A percentile compares a stretch with the other conserved stretches of the same genome.
Conservation (phyloP, 2,888 invertebrate species). For the Polietes domitor region DNA sequence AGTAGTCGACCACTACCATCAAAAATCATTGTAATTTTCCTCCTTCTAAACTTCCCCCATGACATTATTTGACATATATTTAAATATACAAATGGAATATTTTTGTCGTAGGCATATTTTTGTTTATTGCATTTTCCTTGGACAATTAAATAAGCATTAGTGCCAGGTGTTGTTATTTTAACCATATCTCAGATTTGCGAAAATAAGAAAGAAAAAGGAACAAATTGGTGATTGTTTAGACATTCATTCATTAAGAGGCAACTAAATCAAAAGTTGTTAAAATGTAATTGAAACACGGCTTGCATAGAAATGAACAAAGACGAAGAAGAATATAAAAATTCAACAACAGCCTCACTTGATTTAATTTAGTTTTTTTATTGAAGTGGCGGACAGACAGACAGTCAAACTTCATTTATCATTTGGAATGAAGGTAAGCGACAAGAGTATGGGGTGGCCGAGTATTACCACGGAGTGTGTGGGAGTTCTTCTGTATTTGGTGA, state of each 20-base stretch:
- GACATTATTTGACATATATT: slow-evolving; percentile 9
- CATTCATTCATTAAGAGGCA: slow-evolving; percentile 28
- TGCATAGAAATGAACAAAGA: background rate
- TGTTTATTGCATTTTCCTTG: background rate
- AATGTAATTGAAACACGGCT: slow-evolving; percentile 17
- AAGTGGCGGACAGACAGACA: background rate
- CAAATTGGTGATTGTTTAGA: slow-evolving; percentile 24
- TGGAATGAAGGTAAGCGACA: background rate
- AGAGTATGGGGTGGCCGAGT: no score
- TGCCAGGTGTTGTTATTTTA: slow-evolving; percentile 31
- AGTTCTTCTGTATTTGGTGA: background rate
- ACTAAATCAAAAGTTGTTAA: slow-evolving; percentile 23
- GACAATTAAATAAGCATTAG: slow-evolving; percentile 45
- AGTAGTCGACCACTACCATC: background rate
- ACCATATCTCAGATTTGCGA: slow-evolving; percentile 4
- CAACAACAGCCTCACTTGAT: slow-evolving; percentile 3
- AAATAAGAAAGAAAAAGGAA: slow-evolving; percentile 17
- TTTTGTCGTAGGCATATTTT: background rate
- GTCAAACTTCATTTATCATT: slow-evolving; percentile 13
- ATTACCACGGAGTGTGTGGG: background rate
- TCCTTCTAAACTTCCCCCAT: background rate
- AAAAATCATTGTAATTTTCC: background rate
- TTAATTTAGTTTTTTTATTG: background rate
- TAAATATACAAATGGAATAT: slow-evolving; percentile 11
- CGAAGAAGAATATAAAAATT: background rate